Percentiles rank a stretch among this genome's conserved stretches.
phyloP scores from a whole-genome alignment of 2,888 invertebrate species.

The Leucania comma region DNA sequence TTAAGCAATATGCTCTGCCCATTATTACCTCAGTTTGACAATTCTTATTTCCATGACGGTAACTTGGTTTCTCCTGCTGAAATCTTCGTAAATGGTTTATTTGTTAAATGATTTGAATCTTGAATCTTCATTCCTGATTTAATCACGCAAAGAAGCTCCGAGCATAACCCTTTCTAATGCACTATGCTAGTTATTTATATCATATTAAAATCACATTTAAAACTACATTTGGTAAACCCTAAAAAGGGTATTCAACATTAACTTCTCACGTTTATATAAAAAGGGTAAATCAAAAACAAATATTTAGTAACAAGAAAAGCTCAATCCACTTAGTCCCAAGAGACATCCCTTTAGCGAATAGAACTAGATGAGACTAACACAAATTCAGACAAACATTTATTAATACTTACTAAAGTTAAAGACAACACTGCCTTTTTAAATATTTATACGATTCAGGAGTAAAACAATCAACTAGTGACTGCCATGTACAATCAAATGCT shows the following conservation, averaged over 20 bases:
- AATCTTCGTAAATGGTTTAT: too few species aligned
- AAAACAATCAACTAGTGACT: slow-evolving; percentile 79
- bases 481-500: slow-evolving; percentile 80
- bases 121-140: too few species aligned
- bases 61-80: too few species aligned
- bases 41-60: too few species aligned
- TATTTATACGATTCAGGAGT: slow-evolving; percentile 72
- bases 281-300: slow-evolving; percentile 21
- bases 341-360: not conserved
- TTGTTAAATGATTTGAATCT: too few species aligned
- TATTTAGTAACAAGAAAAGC: slow-evolving; percentile 13
- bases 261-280: not conserved
- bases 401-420: slow-evolving; percentile 58
- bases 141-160: too few species aligned
- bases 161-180: too few species aligned
- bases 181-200: too few species aligned
- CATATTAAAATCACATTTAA: not conserved
- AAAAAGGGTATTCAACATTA: not conserved
- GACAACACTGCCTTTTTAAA: slow-evolving; percentile 64
- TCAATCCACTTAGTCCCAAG: slow-evolving; percentile 25
- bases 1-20: too few species aligned
- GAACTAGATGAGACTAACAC: slow-evolving; percentile 19
- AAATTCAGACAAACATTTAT: slow-evolving; percentile 55
- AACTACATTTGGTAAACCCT: not conserved
- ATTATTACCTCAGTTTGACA: too few species aligned